Evolutionary conservation across 2,797 vertebrate species (phyloP), one percentile per base, ranked within the genome.

Genomic region (Peromyscus nudipes): DNA sequence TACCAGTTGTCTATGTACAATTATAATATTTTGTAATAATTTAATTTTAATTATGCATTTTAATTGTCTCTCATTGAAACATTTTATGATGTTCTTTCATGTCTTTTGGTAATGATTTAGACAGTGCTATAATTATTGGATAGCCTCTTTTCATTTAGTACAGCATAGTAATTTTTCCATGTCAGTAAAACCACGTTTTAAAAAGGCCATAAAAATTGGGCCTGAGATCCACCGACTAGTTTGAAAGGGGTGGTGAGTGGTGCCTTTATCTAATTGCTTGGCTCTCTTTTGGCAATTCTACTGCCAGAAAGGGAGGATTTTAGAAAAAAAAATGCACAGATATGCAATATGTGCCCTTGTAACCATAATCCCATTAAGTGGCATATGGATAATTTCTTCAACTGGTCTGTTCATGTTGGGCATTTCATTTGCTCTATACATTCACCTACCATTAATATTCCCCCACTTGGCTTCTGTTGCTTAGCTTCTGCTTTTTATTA

Each of bases 21-120:
- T 93, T 95, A 76, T 65, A 76, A 85, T 85, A 77, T 57, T 57
- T 94, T 90, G 8, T 69, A 93, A 88, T 92, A 85, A n/a, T 55
- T 92, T 92, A 92, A 25, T 95, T 96, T 89, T 91, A 89, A 93
- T 93, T 90, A 80, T 65, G 49, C 23, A 73, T 67, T 55, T 65
- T 62, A 96, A 95, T 71, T 88, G 16, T n/a, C 60, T 67, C 75
- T 89, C 84, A 82, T 34, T 73, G 87, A 94, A 96, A 96, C 11
- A 92, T 71, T 90, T 96, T 88, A 85, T 91, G 60, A 90, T 55
- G 52, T 93, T 86, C 40, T 55, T 95, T 96, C 83, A 76, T 64
- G 64, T 88, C 79, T 89, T 92, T 95, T 87, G 73, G 76, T 94
- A 90, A 96, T 76, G 69, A 69, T 81, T 95, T 94, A 89, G 64